Percentiles rank a stretch among this genome's conserved stretches.
These are phyloP conservation scores for Centruroides vittatus DNA, from an alignment of 1,140 invertebrate genomes.

Conservation along the genomic window DNA sequence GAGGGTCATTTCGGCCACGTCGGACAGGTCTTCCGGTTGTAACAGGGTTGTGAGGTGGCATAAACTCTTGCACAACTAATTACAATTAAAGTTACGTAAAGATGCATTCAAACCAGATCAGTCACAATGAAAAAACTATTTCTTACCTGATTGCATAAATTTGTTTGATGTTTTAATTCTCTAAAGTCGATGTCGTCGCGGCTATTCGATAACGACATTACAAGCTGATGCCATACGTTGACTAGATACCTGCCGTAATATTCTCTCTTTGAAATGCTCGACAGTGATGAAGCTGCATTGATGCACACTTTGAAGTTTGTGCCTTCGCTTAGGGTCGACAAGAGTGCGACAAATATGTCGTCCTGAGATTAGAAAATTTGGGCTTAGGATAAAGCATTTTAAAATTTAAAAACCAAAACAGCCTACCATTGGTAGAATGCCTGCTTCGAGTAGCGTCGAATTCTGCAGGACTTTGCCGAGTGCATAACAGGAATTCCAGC, in stretches of 20 bases:
- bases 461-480: constrained; percentile 60
- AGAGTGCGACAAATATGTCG: background rate
- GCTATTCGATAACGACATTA: background rate
- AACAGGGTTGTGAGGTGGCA: background rate
- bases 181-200: constrained; percentile 8
- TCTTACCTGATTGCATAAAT: constrained; percentile 5
- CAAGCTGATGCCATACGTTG: constrained; percentile 40
- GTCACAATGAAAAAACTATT: background rate
- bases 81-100: background rate
- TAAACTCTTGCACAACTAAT: constrained; percentile 9
- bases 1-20: background rate
- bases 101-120: too few species aligned
- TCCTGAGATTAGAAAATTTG: background rate
- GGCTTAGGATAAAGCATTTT: too few species aligned
- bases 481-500: constrained; percentile 83
- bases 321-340: constrained; percentile 20
- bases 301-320: constrained; percentile 59
- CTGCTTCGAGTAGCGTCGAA: constrained; percentile 27
- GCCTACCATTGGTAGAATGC: constrained; percentile 3
- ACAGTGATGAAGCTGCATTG: constrained; percentile 59
- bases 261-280: constrained; percentile 37
- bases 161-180: constrained; percentile 13
- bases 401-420: too few species aligned
- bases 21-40: background rate
- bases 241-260: constrained; percentile 45